Conservation (phyloP, 2,888 invertebrate genomes). For the Hypsopygia costalis region DNA sequence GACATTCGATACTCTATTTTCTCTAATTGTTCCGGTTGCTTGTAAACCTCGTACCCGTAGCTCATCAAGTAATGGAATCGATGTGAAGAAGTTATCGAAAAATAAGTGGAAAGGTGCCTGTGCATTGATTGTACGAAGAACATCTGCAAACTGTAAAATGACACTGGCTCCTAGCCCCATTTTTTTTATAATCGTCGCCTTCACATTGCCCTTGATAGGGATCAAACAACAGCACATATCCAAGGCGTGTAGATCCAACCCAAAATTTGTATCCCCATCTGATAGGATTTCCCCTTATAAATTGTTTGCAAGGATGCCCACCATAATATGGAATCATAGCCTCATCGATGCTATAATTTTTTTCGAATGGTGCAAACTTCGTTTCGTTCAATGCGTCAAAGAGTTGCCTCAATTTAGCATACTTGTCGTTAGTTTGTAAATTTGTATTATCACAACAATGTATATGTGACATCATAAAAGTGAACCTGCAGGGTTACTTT, state of each 20-base stretch:
- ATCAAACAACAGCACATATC: constrained; percentile 11
- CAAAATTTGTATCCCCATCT: constrained; percentile 17
- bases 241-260: constrained; percentile 13
- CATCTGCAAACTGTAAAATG: constrained; percentile 8
- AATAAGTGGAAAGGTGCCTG: constrained; percentile 9
- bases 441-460: constrained; percentile 1
- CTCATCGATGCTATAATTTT: constrained; percentile 16
- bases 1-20: too few species aligned
- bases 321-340: constrained; percentile 19
- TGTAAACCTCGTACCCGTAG: constrained; percentile 2
- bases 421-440: constrained; percentile 1
- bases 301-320: constrained; percentile 14
- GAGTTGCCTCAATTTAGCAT: neutral
- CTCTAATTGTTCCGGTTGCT: constrained; percentile 1
- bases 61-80: constrained; percentile 6
- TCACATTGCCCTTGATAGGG: constrained; percentile 10
- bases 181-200: constrained; percentile 1
- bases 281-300: constrained; percentile 16
- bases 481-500: too few species aligned
- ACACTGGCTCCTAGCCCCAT: constrained; percentile 8
- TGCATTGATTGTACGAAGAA: constrained; percentile 1
- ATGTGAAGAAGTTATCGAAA: constrained; percentile 8
- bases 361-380: constrained; percentile 12
- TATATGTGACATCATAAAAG: too few species aligned
- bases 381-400: constrained; percentile 4